Evolutionary conservation across 2,888 invertebrate genomes (phyloP).

Genomic region (Dugesia japonica): DNA sequence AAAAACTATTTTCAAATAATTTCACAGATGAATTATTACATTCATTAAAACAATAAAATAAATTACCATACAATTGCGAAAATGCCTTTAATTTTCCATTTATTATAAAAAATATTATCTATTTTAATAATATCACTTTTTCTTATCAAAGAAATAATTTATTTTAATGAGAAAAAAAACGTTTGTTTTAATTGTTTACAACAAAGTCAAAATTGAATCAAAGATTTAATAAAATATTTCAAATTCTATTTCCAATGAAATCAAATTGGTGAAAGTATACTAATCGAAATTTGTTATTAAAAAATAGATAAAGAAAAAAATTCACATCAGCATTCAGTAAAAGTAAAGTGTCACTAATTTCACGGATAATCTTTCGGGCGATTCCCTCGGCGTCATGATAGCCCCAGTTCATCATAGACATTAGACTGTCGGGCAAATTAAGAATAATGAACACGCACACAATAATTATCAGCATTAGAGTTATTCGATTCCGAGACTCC

Average conservation of each 20-base stretch:
- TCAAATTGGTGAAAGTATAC: neutral
- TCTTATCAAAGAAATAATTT: no score
- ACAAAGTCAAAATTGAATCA: no score
- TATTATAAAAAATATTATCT: no score
- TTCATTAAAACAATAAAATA: no score
- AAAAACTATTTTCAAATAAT: no score
- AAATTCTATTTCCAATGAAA: neutral
- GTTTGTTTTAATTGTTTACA: no score
- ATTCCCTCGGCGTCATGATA: constrained; percentile 43
- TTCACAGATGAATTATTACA: no score
- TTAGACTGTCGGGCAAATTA: constrained; percentile 45
- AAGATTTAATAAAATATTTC: neutral
- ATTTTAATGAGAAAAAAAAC: no score
- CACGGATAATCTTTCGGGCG: constrained; percentile 42
- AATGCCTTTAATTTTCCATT: no score
- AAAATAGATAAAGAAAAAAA: constrained; percentile 43
- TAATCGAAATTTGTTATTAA: constrained; percentile 42
- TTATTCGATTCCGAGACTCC: constrained; percentile 43
- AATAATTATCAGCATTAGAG: constrained; percentile 44
- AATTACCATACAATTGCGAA: no score
- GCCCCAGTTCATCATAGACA: constrained; percentile 46
- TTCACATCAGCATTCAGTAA: constrained; percentile 45
- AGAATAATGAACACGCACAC: constrained; percentile 45
- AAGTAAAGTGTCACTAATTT: constrained; percentile 45
- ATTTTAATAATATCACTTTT: no score